Evolutionary conservation across 2,797 vertebrate species (phyloP), one percentile per base, ranked within the genome.

Genomic region (Ceyx erithaca): DNA sequence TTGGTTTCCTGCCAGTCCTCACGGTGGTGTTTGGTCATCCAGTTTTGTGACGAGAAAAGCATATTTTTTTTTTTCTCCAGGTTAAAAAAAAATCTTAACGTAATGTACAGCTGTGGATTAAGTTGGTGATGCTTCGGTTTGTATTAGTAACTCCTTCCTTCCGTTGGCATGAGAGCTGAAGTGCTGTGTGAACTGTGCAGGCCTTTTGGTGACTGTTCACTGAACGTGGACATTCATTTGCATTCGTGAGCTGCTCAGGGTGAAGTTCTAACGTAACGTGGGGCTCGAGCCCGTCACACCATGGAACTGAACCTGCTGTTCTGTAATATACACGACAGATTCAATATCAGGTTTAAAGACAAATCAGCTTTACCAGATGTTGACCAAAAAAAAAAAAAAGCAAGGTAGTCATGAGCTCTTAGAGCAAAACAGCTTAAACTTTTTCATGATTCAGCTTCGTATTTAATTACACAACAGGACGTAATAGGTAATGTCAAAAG

Each of bases 41-140:
- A 57, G 35, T 85, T 87, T 93, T 90, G 91, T 97, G 89, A 33
- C 63, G 85, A 93, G 96, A 96, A 89, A 72, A 96, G 92, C 62
- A 1, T 84, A 40, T 90, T 37, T 78, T 46, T 17, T 17, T 85
- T 91, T 73, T 49, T 78, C 49, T 16, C 76, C 96, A 97, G 96
- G 96, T 97, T 93, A 97, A 95, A 92, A 22, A 46, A 52, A 54
- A 54, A 81, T 75, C 90, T 89, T 95, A 66, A 12, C 8, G 46
- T 94, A 54, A 90, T 14, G 93, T 66, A 55, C 82, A 49, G 93
- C 93, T 80, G 87, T 95, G 93, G 91, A 93, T 78, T 89, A 81
- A 94, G 69, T 87, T 91, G 92, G 89, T 92, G 92, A 89, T 80
- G 79, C 93, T 92, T 92, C 12, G 68, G 95, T 96, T 93, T 90